Conservation (phyloP, 1,140 invertebrate species). For the Notospermus geniculatus region DNA sequence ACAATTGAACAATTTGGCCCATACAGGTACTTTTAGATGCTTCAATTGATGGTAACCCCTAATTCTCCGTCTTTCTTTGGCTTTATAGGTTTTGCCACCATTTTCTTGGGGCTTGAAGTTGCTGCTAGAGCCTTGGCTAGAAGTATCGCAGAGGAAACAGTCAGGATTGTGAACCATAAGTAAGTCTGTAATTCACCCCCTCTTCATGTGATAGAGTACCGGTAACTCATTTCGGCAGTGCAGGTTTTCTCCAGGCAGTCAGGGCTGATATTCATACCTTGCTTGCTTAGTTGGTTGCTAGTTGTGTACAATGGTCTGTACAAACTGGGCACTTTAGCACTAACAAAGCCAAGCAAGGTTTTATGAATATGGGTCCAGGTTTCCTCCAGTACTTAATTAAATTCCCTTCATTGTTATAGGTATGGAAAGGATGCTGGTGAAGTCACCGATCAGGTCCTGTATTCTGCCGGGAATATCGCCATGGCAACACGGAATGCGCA, state of each 20-base stretch:
- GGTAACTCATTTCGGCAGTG: too few relatives aligned
- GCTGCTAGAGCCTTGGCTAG: conserved; percentile 66
- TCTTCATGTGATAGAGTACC: background rate
- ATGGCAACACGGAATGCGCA: conserved; percentile 63
- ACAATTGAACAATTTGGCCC: too few relatives aligned
- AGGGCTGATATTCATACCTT: too few relatives aligned
- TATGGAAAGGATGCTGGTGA: conserved; percentile 65
- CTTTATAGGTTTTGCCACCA: conserved; percentile 62
- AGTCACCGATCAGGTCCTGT: conserved; percentile 63
- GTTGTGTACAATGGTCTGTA: too few relatives aligned
- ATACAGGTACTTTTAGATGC: too few relatives aligned
- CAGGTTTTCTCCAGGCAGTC: too few relatives aligned
- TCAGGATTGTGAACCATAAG: conserved; percentile 70
- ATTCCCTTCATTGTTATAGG: conserved; percentile 49
- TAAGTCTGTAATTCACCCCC: conserved; percentile 45
- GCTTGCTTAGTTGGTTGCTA: too few relatives aligned
- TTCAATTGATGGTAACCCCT: too few relatives aligned
- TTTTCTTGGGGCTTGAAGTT: conserved; percentile 67
- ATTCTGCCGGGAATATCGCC: conserved; percentile 66
- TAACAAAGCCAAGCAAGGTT: background rate
- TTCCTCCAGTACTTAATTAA: background rate
- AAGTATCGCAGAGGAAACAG: conserved; percentile 68
- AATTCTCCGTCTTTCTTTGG: too few relatives aligned
- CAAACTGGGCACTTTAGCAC: background rate
- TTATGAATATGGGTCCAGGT: too few relatives aligned